Percentiles rank a stretch among this genome's conserved stretches.
Evolutionary conservation across 2,888 invertebrate species (phyloP).

Genomic region (Teleogryllus oceanicus): DNA sequence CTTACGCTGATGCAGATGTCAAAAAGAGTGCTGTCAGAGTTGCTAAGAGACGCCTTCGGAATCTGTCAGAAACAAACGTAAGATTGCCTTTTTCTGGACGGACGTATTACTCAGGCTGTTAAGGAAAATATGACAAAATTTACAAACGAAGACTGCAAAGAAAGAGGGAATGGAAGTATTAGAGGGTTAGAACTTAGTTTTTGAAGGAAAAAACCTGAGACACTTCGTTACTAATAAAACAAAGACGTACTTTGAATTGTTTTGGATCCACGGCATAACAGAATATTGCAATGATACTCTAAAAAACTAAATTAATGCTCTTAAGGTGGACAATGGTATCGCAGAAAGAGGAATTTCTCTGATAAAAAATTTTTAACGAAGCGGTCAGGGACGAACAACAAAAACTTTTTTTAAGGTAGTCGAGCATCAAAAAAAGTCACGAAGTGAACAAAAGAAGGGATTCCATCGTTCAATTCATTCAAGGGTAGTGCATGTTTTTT

Average conservation of each 20-base stretch:
- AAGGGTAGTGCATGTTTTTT: too few species aligned
- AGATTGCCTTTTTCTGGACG: neutral
- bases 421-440: neutral
- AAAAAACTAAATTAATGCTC: neutral
- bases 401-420: neutral
- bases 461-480: neutral
- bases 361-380: neutral
- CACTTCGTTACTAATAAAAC: neutral
- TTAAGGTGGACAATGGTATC: too few species aligned
- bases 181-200: neutral
- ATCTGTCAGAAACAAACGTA: neutral
- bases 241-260: conserved; percentile 1
- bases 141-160: neutral
- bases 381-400: too few species aligned
- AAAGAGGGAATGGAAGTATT: neutral
- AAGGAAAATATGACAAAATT: neutral
- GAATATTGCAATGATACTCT: neutral
- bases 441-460: neutral
- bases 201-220: neutral
- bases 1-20: neutral
- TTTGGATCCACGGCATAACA: neutral
- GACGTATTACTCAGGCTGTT: neutral
- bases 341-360: too few species aligned
- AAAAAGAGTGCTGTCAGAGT: neutral
- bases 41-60: neutral